phyloP scores from a whole-genome alignment of 2,113 vertebrate genomes.

The Aleadryas rufinucha region DNA sequence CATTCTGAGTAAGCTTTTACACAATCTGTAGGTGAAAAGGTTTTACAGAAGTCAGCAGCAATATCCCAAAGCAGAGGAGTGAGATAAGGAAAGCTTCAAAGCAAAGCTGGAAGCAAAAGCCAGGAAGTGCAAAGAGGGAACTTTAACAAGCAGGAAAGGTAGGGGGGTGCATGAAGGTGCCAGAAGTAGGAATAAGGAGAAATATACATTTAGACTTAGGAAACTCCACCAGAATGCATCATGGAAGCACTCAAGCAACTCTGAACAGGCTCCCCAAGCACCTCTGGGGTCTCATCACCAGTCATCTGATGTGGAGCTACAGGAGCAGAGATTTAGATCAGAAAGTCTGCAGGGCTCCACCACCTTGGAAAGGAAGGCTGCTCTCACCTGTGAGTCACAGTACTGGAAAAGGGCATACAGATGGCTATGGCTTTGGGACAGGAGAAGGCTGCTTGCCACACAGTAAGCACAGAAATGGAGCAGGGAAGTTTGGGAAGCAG shows the following conservation, averaged over 20 bases:
- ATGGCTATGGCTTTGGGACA: not conserved
- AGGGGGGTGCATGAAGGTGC: not conserved
- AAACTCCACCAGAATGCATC: not conserved
- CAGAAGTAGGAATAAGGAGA: not conserved
- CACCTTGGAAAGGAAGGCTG: not conserved
- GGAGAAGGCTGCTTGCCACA: not conserved
- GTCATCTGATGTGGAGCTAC: not conserved
- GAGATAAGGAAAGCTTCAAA: not conserved
- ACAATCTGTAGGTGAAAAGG: not conserved
- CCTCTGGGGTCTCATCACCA: not conserved
- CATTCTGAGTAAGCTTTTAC: not conserved
- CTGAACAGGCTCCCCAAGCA: not conserved
- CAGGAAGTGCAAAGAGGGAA: not conserved
- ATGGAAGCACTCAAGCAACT: not conserved
- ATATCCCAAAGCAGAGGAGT: not conserved
- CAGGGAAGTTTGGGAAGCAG: not conserved
- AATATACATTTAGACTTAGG: not conserved
- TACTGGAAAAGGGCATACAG: not conserved
- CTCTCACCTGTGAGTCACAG: not conserved
- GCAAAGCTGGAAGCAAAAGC: not conserved
- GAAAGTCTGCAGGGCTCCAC: not conserved
- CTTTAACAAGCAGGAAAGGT: not conserved
- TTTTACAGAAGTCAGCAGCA: not conserved
- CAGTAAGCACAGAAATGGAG: not conserved
- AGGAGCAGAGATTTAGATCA: not conserved